These are phyloP conservation scores for Conomelus anceps DNA, from an alignment of 2,888 invertebrate genomes.

Conservation along the genomic window DNA sequence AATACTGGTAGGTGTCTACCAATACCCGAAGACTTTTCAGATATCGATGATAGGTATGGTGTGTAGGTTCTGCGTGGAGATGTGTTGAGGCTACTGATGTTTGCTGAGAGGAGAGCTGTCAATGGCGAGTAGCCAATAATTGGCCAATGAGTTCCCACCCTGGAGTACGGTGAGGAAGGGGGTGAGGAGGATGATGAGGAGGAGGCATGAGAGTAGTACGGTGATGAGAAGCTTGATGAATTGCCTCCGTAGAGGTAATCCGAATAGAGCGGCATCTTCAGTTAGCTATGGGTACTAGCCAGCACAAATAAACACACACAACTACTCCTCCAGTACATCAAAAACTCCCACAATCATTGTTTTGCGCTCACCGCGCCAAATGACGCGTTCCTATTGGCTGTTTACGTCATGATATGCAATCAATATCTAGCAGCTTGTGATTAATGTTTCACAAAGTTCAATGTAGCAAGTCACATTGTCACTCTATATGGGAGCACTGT, in stretches of 20 bases:
- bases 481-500: too few species aligned
- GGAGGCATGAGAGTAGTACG: constrained; percentile 18
- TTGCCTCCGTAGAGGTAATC: constrained; percentile 17
- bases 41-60: constrained; percentile 26
- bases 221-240: constrained; percentile 1
- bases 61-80: constrained; percentile 21
- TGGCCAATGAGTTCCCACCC: not conserved
- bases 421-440: not conserved
- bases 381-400: not conserved
- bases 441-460: not conserved
- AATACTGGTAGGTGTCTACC: constrained; percentile 7
- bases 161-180: constrained; percentile 21
- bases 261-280: constrained; percentile 16
- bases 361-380: not conserved
- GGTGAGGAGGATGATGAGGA: constrained; percentile 5
- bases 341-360: not conserved
- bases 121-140: constrained; percentile 13
- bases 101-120: constrained; percentile 16
- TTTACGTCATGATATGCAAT: not conserved
- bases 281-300: not conserved
- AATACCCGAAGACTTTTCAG: constrained; percentile 8
- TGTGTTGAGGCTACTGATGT: constrained; percentile 8
- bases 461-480: not conserved
- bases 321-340: not conserved
- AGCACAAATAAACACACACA: not conserved